These are phyloP conservation scores for Dromas ardeola DNA, from an alignment of 2,113 vertebrate genomes.

Conservation along the genomic window DNA sequence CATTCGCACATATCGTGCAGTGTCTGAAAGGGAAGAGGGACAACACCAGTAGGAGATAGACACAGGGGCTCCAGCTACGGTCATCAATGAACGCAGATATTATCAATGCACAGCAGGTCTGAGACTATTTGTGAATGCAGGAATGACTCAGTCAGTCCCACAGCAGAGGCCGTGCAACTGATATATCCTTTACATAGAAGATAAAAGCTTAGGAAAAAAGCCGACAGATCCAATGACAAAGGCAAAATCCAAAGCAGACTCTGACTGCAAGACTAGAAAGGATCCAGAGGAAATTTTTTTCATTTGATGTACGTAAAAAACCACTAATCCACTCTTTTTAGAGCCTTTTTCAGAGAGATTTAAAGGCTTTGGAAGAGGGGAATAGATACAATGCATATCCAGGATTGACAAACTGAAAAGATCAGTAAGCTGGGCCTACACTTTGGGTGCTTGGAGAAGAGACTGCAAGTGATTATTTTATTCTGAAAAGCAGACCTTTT, in stretches of 20 bases:
- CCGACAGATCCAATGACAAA: not conserved
- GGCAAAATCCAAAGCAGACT: not conserved
- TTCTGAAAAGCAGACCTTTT: not conserved
- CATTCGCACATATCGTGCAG: not conserved
- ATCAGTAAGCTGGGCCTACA: not conserved
- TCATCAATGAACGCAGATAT: not conserved
- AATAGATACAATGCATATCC: not conserved
- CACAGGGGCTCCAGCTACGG: not conserved
- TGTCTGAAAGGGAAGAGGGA: not conserved
- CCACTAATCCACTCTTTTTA: not conserved
- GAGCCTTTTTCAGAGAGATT: not conserved
- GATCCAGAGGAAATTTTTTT: not conserved
- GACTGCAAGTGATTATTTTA: not conserved
- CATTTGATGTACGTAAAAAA: not conserved
- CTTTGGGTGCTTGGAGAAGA: not conserved
- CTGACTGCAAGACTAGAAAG: not conserved
- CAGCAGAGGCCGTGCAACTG: not conserved
- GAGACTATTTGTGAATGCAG: not conserved
- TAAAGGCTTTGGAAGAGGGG: not conserved
- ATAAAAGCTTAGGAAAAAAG: not conserved
- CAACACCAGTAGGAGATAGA: not conserved
- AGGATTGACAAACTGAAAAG: not conserved
- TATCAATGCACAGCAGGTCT: constrained; percentile 6
- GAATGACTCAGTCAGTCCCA: constrained; percentile 28
- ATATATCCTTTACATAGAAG: not conserved